A percentile compares a stretch with the other conserved stretches of the same genome.
These are phyloP conservation scores for Hydriomena furcata DNA, from an alignment of 2,888 invertebrate species.

Conservation along the genomic window DNA sequence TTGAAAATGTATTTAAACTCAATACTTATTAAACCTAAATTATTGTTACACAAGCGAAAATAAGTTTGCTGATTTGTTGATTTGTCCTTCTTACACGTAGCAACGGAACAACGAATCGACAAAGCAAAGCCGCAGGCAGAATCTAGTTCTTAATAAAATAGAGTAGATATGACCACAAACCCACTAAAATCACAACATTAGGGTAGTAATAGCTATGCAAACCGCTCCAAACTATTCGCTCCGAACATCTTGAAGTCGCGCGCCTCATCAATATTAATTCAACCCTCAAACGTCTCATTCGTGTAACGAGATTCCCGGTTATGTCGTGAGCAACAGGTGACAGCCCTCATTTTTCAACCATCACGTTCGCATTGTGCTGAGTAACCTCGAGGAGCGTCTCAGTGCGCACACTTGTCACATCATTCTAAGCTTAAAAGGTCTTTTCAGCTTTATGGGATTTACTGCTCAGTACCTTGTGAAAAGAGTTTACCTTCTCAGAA, in stretches of 20 bases:
- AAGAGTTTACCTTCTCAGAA: too few species aligned
- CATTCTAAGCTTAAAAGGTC: constrained; percentile 6
- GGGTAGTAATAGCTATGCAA: constrained; percentile 2
- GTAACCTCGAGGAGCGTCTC: constrained; percentile 6
- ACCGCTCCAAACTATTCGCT: constrained; percentile 5
- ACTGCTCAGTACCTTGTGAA: too few species aligned
- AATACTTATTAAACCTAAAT: too few species aligned
- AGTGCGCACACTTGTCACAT: constrained; percentile 13
- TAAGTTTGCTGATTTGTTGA: too few species aligned
- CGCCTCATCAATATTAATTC: constrained; percentile 49
- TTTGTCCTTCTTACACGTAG: too few species aligned
- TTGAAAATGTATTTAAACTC: too few species aligned
- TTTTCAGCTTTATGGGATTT: not conserved
- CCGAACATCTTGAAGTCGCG: constrained; percentile 29
- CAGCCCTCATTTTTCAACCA: constrained; percentile 47
- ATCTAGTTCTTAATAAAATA: too few species aligned
- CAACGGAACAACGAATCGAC: too few species aligned
- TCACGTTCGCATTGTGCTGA: constrained; percentile 31
- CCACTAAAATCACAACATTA: not conserved
- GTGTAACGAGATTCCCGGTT: constrained; percentile 28
- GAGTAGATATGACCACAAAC: not conserved
- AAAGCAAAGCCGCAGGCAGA: too few species aligned
- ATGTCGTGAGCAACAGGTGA: constrained; percentile 53
- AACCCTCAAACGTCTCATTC: constrained; percentile 37
- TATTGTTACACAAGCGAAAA: too few species aligned